phyloP scores from a whole-genome alignment of 2,113 vertebrate species.

The Rhombomys opimus region DNA sequence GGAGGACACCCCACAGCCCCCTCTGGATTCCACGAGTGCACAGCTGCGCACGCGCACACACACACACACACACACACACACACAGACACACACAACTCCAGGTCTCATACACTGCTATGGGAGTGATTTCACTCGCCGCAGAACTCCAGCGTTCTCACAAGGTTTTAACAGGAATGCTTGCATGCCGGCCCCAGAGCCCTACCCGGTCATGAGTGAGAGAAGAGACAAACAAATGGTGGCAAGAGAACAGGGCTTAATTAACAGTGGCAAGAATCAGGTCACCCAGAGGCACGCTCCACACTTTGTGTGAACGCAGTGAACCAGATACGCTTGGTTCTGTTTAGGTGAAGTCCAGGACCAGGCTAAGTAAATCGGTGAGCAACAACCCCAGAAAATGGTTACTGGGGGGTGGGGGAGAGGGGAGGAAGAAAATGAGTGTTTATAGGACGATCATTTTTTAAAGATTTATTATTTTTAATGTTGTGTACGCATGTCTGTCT shows the following conservation, averaged over 20 bases:
- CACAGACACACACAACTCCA: background rate
- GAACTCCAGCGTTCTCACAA: background rate
- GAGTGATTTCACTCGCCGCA: background rate
- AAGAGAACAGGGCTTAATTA: background rate
- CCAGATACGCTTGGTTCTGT: background rate
- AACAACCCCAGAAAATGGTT: conserved; percentile 31
- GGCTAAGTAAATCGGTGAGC: background rate
- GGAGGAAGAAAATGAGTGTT: background rate
- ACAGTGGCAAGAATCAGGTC: background rate
- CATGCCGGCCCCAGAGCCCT: background rate
- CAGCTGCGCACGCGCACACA: too few relatives aligned
- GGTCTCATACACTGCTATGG: background rate
- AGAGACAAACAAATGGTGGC: background rate
- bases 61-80: background rate
- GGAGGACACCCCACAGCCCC: background rate
- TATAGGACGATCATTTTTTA: background rate
- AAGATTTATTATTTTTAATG: background rate
- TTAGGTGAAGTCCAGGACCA: background rate
- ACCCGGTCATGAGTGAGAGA: background rate
- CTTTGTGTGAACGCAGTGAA: background rate
- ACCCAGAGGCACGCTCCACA: background rate
- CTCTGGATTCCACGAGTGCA: background rate
- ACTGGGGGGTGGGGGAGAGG: background rate
- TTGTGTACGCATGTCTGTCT: background rate
- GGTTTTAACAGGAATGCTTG: background rate